Conservation (phyloP, 1,140 invertebrate genomes). For the Drosophila santomea region DNA sequence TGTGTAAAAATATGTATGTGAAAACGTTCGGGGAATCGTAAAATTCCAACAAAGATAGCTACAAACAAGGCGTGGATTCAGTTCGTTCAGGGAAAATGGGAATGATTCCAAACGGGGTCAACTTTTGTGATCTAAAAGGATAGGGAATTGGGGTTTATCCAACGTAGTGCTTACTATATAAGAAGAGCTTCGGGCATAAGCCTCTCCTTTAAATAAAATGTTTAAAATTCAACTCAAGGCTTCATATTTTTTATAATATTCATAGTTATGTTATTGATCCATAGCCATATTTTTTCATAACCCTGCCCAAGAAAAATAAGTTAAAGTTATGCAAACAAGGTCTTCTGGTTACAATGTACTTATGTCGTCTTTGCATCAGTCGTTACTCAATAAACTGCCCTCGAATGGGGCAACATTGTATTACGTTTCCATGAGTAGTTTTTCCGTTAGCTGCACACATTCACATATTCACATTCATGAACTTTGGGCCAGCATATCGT, state of each 20-base stretch:
- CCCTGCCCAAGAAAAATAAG: background rate
- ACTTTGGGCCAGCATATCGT: slow-evolving; percentile 30
- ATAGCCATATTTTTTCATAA: no score
- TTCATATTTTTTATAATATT: no score
- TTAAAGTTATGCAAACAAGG: background rate
- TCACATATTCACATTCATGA: slow-evolving; percentile 16
- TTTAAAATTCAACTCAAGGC: no score
- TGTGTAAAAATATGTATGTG: slow-evolving; percentile 19
- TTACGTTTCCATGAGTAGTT: slow-evolving; percentile 35
- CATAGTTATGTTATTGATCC: no score
- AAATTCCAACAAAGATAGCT: slow-evolving; percentile 24
- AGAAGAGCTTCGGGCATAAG: no score
- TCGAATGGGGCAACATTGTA: slow-evolving; percentile 43
- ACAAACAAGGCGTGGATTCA: slow-evolving; percentile 37
- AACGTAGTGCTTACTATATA: no score
- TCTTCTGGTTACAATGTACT: slow-evolving; percentile 1
- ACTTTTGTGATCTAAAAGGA: background rate
- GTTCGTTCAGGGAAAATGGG: background rate
- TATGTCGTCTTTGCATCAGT: background rate
- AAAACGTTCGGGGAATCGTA: slow-evolving; percentile 22
- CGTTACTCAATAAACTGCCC: slow-evolving; percentile 26
- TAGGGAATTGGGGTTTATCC: background rate
- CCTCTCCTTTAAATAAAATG: no score
- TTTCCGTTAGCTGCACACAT: slow-evolving; percentile 33
- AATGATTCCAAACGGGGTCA: slow-evolving; percentile 20